These are phyloP conservation scores for Cladorhizidae sp. DNA, from an alignment of 37 sponge, comb jelly and placozoan genomes.

Conservation along the genomic window DNA sequence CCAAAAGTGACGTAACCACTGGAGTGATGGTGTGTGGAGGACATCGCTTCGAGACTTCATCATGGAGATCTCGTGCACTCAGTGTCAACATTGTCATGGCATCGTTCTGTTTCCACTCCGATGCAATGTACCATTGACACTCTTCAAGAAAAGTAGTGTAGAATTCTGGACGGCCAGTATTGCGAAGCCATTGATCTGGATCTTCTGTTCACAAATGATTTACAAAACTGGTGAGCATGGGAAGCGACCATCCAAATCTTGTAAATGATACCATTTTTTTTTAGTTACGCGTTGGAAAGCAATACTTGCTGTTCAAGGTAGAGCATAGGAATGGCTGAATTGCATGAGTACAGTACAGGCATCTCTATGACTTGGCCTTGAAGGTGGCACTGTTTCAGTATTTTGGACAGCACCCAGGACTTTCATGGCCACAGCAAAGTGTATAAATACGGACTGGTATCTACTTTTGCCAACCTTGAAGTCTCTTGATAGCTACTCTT, in stretches of 20 bases:
- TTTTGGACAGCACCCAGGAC: conserved; percentile 4
- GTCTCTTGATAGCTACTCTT: conserved; percentile 20
- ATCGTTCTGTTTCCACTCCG: conserved; percentile 10
- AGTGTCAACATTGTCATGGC: conserved; percentile 32
- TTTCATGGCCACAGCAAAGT: conserved; percentile 38
- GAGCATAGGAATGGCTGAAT: background rate
- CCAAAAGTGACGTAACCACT: conserved; percentile 57
- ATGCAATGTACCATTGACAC: conserved; percentile 11
- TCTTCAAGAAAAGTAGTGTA: conserved; percentile 5
- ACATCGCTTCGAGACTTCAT: conserved; percentile 10
- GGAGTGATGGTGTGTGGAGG: conserved; percentile 12
- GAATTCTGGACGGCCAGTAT: conserved; percentile 5
- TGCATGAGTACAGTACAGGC: background rate
- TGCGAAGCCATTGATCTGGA: conserved; percentile 28
- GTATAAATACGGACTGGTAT: conserved; percentile 23
- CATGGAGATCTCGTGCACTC: conserved; percentile 18
- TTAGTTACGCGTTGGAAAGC: background rate
- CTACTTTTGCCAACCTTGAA: conserved; percentile 16
- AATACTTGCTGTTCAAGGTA: background rate
- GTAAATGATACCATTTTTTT: background rate
- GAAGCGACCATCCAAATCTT: background rate
- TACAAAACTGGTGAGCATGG: background rate
- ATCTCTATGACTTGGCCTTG: background rate
- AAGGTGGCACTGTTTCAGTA: background rate
- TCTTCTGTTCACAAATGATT: conserved; percentile 1